phyloP scores from a whole-genome alignment of 2,888 invertebrate species.

The Cantharis lateralis region DNA sequence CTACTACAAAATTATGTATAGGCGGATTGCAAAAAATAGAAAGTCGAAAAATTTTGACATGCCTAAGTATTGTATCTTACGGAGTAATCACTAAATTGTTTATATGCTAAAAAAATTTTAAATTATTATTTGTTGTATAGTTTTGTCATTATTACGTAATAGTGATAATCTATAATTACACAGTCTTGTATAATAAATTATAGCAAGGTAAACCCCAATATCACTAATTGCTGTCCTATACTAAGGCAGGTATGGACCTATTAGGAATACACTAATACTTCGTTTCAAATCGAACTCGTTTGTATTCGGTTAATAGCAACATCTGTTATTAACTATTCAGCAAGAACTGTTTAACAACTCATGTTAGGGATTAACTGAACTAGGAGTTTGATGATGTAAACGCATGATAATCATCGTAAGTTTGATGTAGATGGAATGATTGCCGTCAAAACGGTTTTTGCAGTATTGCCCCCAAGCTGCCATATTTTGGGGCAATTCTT shows the following conservation, averaged over 20 bases:
- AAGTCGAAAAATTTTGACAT: neutral
- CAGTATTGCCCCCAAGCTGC: no score
- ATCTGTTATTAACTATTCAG: no score
- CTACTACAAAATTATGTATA: neutral
- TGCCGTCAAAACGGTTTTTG: no score
- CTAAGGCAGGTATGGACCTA: neutral
- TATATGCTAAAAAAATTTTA: neutral
- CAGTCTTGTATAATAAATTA: neutral
- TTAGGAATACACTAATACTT: no score
- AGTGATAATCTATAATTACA: neutral
- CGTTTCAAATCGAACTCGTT: no score
- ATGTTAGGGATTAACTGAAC: no score
- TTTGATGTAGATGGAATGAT: no score
- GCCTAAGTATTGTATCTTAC: neutral
- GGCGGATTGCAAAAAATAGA: neutral
- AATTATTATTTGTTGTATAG: neutral
- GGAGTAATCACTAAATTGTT: neutral
- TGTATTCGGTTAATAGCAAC: no score
- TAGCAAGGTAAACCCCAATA: neutral
- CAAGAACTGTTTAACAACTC: no score
- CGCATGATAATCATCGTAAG: no score
- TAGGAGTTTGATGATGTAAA: no score
- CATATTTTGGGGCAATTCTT: no score
- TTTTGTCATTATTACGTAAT: neutral
- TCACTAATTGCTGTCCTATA: neutral